Conservation (phyloP, 2,888 invertebrate genomes). For the Eupelmus urozonus region DNA sequence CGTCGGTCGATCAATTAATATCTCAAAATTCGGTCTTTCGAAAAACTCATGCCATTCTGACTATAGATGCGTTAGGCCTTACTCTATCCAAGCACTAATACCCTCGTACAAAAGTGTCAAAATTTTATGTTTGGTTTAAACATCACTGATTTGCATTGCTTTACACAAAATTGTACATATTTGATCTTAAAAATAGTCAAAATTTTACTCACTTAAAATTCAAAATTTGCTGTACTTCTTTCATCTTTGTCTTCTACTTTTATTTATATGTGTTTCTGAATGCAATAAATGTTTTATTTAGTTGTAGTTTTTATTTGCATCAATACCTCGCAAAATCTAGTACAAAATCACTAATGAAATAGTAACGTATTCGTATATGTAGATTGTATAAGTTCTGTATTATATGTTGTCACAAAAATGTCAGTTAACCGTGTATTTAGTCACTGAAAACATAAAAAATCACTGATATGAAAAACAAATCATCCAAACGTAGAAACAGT, state of each 20-base stretch:
- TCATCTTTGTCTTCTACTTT: slow-evolving; percentile 29
- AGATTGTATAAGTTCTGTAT: slow-evolving; percentile 20
- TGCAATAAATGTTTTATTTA: slow-evolving; percentile 31
- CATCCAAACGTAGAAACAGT: slow-evolving; percentile 46
- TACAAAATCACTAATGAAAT: slow-evolving; percentile 41
- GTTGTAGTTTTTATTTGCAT: slow-evolving; percentile 48
- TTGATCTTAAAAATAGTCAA: slow-evolving; percentile 45
- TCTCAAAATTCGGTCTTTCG: slow-evolving; percentile 44
- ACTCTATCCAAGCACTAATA: slow-evolving; percentile 76
- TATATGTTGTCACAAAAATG: slow-evolving; percentile 21
- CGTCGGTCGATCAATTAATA: slow-evolving; percentile 53
- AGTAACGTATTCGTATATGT: slow-evolving; percentile 34
- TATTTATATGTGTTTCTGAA: slow-evolving; percentile 23
- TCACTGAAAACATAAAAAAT: slow-evolving; percentile 22
- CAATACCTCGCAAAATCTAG: slow-evolving; percentile 50
- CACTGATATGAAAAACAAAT: slow-evolving; percentile 11
- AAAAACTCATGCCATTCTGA: not conserved
- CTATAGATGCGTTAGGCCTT: slow-evolving; percentile 67
- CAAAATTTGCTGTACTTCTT: slow-evolving; percentile 55
- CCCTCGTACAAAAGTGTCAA: slow-evolving; percentile 63
- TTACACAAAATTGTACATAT: slow-evolving; percentile 19
- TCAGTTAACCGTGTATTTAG: slow-evolving; percentile 18
- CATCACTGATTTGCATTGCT: slow-evolving; percentile 25
- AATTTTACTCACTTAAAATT: slow-evolving; percentile 51
- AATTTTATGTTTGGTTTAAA: slow-evolving; percentile 62